A percentile compares a stretch with the other conserved stretches of the same genome.
phyloP scores from a whole-genome alignment of 2,888 invertebrate species.

The Lydus trimaculatus region DNA sequence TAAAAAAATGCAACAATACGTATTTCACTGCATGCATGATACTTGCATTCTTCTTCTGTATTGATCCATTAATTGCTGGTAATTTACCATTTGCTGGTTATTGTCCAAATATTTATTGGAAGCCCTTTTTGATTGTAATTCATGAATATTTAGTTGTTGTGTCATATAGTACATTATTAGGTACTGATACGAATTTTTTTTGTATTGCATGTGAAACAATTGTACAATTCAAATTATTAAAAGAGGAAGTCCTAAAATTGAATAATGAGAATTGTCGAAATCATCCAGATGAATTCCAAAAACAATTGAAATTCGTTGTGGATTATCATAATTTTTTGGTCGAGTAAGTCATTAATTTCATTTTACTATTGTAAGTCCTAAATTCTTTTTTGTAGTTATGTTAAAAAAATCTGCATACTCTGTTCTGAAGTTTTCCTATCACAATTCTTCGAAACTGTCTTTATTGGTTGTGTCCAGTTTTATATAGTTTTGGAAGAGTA shows the following conservation, averaged over 20 bases:
- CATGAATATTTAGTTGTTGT: not conserved
- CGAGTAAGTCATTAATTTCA: not conserved
- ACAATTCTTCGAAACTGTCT: not conserved
- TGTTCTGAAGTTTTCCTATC: not conserved
- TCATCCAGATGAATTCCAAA: not conserved
- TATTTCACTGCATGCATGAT: not conserved
- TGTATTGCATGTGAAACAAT: not conserved
- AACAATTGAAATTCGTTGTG: not conserved
- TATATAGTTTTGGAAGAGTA: not conserved
- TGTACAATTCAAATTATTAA: not conserved
- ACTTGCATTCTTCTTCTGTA: not conserved
- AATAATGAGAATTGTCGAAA: not conserved
- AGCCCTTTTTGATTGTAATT: not conserved
- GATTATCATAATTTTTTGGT: not conserved
- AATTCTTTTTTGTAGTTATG: not conserved
- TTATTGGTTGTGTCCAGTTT: not conserved
- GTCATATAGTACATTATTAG: not conserved
- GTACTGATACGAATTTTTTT: not conserved
- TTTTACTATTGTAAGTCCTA: not conserved
- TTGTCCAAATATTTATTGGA: not conserved
- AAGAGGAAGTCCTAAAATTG: not conserved
- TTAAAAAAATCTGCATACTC: not conserved
- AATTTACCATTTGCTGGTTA: not conserved
- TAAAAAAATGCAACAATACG: not conserved
- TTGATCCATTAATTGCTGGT: not conserved